These are phyloP conservation scores for Acanthis flammea DNA, from an alignment of 2,797 vertebrate species.

Conservation along the genomic window DNA sequence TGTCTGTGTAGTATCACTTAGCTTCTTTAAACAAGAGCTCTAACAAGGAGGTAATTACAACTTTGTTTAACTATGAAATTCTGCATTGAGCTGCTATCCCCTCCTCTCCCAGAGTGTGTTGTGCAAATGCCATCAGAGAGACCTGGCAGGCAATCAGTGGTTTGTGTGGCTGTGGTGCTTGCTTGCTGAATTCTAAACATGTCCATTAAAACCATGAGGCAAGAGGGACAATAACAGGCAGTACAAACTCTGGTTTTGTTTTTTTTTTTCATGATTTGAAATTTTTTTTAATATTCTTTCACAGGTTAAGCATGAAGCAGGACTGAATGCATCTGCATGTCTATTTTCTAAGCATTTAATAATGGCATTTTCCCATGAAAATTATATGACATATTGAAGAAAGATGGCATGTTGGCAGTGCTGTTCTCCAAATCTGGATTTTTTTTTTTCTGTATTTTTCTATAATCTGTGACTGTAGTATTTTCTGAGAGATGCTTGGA, in stretches of 20 bases:
- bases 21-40: constrained; percentile 37
- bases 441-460: not conserved
- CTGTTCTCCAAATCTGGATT: not conserved
- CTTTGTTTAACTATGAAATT: constrained; percentile 24
- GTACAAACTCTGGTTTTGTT: not conserved
- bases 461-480: not conserved
- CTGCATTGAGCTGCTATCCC: not conserved
- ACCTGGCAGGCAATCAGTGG: not conserved
- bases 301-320: not conserved
- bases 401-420: not conserved
- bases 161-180: not conserved
- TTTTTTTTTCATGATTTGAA: not conserved
- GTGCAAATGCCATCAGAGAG: not conserved
- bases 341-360: not conserved
- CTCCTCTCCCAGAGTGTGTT: not conserved
- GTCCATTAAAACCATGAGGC: not conserved
- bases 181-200: not conserved
- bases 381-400: not conserved
- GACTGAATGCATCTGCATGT: not conserved
- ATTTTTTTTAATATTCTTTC: too few species aligned
- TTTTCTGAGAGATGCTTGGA: not conserved
- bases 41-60: constrained; percentile 26
- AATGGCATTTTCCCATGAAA: not conserved
- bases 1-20: not conserved
- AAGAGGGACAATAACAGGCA: not conserved